phyloP scores from a whole-genome alignment of 2,888 invertebrate genomes.

The Sepiola atlantica region DNA sequence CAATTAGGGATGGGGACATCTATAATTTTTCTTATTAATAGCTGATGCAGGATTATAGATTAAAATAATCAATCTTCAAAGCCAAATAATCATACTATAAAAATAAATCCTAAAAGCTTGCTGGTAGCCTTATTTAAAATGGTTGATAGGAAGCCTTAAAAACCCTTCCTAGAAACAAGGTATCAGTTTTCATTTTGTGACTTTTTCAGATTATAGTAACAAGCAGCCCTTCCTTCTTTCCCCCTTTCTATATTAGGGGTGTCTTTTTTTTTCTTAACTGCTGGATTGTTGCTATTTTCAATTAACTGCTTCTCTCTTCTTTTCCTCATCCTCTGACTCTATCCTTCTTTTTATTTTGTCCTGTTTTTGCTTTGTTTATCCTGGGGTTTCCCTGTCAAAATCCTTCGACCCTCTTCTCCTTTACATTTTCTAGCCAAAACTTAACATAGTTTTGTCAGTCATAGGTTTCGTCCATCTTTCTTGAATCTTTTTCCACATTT shows the following conservation, averaged over 20 bases:
- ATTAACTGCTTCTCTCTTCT: too few relatives aligned
- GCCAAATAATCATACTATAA: background rate
- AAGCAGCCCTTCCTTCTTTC: background rate
- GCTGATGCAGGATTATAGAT: background rate
- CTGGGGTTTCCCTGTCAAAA: too few relatives aligned
- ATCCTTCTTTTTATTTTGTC: background rate
- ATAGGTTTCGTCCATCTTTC: background rate
- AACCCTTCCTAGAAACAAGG: background rate
- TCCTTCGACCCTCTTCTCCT: background rate
- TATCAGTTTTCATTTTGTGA: background rate
- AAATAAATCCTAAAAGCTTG: background rate
- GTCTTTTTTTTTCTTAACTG: too few relatives aligned
- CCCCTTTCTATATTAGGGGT: background rate
- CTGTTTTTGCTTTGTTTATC: background rate
- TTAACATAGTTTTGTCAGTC: background rate
- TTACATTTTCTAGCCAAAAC: background rate
- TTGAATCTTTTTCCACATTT: background rate
- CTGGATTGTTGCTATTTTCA: too few relatives aligned
- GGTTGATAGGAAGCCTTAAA: background rate
- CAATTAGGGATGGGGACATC: background rate
- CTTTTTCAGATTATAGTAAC: background rate
- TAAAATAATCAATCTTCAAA: background rate
- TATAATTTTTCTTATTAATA: background rate
- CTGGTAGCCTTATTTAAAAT: background rate
- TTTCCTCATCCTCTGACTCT: background rate